These are phyloP conservation scores for Ormyrus pomaceus DNA, from an alignment of 2,888 invertebrate genomes.

Conservation along the genomic window DNA sequence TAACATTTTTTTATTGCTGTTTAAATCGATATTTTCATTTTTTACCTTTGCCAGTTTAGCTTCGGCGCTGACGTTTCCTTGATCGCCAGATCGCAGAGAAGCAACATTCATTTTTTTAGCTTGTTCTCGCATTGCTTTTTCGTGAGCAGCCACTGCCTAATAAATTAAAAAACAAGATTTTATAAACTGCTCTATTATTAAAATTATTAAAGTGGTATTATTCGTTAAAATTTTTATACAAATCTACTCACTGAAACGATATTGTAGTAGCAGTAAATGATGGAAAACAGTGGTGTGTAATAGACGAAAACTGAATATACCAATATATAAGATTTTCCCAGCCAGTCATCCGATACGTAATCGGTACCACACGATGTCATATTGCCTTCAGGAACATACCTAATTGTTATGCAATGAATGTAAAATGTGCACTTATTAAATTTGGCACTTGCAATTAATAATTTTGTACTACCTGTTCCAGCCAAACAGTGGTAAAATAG, in stretches of 20 bases:
- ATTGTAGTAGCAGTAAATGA: conserved; percentile 90
- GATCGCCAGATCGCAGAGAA: conserved; percentile 85
- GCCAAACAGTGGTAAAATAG: conserved; percentile 79
- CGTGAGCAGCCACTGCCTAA: conserved; percentile 90
- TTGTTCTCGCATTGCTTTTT: conserved; percentile 91
- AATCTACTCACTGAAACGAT: conserved; percentile 77
- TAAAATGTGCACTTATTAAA: not conserved
- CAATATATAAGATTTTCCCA: conserved; percentile 87
- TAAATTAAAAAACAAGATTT: conserved; percentile 76
- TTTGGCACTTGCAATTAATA: not conserved
- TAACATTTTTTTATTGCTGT: too few species aligned
- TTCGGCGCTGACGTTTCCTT: conserved; percentile 88
- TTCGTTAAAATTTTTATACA: too few species aligned
- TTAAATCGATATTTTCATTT: not conserved
- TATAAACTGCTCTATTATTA: too few species aligned
- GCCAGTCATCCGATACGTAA: conserved; percentile 86
- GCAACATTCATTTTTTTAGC: conserved; percentile 96
- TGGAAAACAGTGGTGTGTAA: conserved; percentile 85
- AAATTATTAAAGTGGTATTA: too few species aligned
- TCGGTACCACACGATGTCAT: conserved; percentile 96
- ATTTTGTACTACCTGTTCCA: conserved; percentile 76
- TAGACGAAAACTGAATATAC: conserved; percentile 88
- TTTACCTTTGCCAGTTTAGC: conserved; percentile 88
- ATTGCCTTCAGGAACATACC: conserved; percentile 87
- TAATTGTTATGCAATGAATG: conserved; percentile 52